A percentile compares a stretch with the other conserved stretches of the same genome.
phyloP scores from a whole-genome alignment of 2,888 invertebrate species.

The Pristionchus exspectatus region DNA sequence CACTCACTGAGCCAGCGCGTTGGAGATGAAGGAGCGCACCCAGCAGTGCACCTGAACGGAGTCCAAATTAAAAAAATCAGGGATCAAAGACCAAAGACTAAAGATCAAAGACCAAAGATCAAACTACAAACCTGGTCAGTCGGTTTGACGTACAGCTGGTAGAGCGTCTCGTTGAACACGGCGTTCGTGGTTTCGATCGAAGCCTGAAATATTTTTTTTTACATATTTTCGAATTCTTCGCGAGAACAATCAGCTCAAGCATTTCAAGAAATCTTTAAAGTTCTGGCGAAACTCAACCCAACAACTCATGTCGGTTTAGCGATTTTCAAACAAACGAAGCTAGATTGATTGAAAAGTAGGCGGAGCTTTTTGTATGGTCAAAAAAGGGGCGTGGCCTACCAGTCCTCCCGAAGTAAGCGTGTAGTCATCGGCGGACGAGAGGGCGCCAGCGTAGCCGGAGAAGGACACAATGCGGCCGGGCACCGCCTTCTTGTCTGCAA shows the following conservation, averaged over 20 bases:
- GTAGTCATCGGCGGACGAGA: slow-evolving; percentile 79
- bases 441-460: slow-evolving; percentile 78
- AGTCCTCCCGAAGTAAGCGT: slow-evolving; percentile 75
- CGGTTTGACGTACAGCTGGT: slow-evolving; percentile 85
- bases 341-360: neutral
- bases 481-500: slow-evolving; percentile 79
- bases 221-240: neutral
- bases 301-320: neutral
- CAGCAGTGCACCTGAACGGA: slow-evolving; percentile 82
- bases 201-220: slow-evolving; percentile 78
- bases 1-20: slow-evolving; percentile 86
- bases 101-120: neutral
- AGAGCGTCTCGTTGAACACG: slow-evolving; percentile 86
- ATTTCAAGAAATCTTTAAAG: neutral
- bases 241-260: too few species aligned
- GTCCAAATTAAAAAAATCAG: neutral
- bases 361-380: neutral
- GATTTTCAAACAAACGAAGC: neutral
- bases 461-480: slow-evolving; percentile 77
- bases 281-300: neutral
- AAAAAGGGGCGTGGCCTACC: slow-evolving; percentile 59
- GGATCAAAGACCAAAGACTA: neutral
- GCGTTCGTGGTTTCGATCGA: slow-evolving; percentile 88
- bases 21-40: slow-evolving; percentile 88
- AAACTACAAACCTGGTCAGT: slow-evolving; percentile 79